Base-by-base conservation (phyloP, 37 sponge, comb jelly and placozoan genomes). In the Halisarca cf. caerulea region DNA sequence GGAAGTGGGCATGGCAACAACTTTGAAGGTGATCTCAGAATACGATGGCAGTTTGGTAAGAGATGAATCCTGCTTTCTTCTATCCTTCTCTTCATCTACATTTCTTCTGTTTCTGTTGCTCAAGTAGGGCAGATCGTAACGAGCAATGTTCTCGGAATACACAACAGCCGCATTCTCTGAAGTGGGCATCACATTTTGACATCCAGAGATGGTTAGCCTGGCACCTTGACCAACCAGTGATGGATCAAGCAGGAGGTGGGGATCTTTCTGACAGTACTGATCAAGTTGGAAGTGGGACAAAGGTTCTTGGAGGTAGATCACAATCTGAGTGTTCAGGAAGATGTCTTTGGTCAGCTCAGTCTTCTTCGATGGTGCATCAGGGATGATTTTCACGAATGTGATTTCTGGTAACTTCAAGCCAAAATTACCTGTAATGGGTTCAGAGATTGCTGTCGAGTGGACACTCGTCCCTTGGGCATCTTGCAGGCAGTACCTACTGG, bases 111-210 rank as follows among this genome's bases (percentile, higher is more conserved):
- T 62, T 37, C 85, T 80, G 28, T 44, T 68, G 4, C 51, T 6
- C 1, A 8, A 32, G 45, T 11, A 55, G n/a, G 20, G 44, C 42
- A 2, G 30, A 2, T 34, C 78, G 53, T 85, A 88, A 0, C 30
- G 27, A 0, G 53, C 72, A 57, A 90, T 83, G 18, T 83, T 72
- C n/a, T 79, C 59, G 20, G 34, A 55, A 57, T 96, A 90, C 30
- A 86, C 62, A 17, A 80, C 57, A 58, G 86, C 69, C 5, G 94
- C 94, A 59, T 93, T 71, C 18, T 51, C 54, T 41, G 92, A 90
- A 72, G 91, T 85, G 17, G 73, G 57, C 68, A 96, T 59, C 4
- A 91, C 41, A 47, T 96, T 92, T 4, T 88, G 86, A 88, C 97
- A 96, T 11, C 94, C 89, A 40, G 78, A 86, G 0, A 96, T 77